phyloP scores from a whole-genome alignment of 37 sponge, comb jelly and placozoan species.

The Mnemiopsis leidyi region DNA sequence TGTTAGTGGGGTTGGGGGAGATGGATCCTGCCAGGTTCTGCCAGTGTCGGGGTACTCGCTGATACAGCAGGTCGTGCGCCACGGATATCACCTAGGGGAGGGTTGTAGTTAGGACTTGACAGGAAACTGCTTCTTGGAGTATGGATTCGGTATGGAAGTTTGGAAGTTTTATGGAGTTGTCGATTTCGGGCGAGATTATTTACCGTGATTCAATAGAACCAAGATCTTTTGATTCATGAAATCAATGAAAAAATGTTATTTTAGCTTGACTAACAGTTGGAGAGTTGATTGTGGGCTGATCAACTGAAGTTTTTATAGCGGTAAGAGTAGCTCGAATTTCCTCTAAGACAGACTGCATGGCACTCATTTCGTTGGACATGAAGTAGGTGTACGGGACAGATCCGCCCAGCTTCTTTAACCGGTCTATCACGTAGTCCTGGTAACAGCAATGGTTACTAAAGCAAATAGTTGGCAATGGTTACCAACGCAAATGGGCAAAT shows the following conservation, averaged over 20 bases:
- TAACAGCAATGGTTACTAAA: not conserved
- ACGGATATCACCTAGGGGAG: slow-evolving; percentile 12
- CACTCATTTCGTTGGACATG: slow-evolving; percentile 6
- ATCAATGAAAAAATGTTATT: too few relatives aligned
- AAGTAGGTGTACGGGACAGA: slow-evolving; percentile 26
- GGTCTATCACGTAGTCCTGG: slow-evolving; percentile 32
- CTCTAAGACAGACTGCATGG: slow-evolving; percentile 7
- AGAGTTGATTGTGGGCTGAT: slow-evolving; percentile 18
- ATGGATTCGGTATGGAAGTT: too few relatives aligned
- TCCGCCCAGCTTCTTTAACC: slow-evolving; percentile 44
- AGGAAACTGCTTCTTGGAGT: too few relatives aligned
- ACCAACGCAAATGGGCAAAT: too few relatives aligned
- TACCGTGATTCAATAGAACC: too few relatives aligned
- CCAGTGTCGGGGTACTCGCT: slow-evolving; percentile 26
- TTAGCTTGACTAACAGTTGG: not conserved
- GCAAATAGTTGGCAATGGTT: too few relatives aligned
- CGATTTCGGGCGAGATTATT: too few relatives aligned
- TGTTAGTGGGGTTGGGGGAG: slow-evolving; percentile 37
- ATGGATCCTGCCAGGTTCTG: not conserved
- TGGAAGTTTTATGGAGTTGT: too few relatives aligned
- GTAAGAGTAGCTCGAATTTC: slow-evolving; percentile 2
- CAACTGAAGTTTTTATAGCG: not conserved
- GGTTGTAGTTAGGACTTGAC: not conserved
- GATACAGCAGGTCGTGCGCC: slow-evolving; percentile 32
- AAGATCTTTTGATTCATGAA: too few relatives aligned